A percentile compares a stretch with the other conserved stretches of the same genome.
These are phyloP conservation scores for Alosa sapidissima DNA, from an alignment of 2,797 vertebrate genomes.

Conservation along the genomic window DNA sequence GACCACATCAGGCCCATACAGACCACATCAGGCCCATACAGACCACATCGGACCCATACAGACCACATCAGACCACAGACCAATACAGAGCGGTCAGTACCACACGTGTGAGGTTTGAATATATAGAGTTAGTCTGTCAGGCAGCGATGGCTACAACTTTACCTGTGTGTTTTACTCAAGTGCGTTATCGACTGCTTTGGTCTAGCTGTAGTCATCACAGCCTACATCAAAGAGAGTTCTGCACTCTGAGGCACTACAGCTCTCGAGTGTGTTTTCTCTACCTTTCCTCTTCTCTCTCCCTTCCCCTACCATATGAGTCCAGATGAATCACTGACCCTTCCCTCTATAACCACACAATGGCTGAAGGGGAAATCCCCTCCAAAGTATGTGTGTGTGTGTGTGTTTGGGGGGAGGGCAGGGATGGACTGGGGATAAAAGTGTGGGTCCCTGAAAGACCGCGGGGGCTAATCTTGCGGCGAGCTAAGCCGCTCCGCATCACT, in stretches of 20 bases:
- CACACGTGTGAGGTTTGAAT: background rate
- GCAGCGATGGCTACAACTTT: background rate
- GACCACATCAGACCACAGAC: too few relatives aligned
- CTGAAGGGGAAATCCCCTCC: conserved; percentile 5
- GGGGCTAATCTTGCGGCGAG: conserved; percentile 28
- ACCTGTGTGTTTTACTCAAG: background rate
- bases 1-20: background rate
- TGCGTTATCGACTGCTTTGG: background rate
- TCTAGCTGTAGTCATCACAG: background rate
- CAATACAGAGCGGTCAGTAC: too few relatives aligned
- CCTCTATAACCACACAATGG: background rate
- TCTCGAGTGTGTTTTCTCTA: background rate
- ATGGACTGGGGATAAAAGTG: background rate
- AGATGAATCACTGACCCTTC: background rate
- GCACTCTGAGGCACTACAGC: background rate
- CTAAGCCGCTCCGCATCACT: conserved; percentile 42
- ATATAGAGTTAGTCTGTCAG: background rate
- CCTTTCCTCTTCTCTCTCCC: background rate
- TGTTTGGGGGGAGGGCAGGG: background rate
- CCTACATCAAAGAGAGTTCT: background rate
- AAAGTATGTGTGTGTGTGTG: background rate
- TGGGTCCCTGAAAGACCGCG: conserved; percentile 18
- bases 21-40: too few relatives aligned
- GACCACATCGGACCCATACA: too few relatives aligned
- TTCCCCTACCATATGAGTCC: background rate